Conservation (phyloP, 2,888 invertebrate genomes). For the Drosophila eohydei region DNA sequence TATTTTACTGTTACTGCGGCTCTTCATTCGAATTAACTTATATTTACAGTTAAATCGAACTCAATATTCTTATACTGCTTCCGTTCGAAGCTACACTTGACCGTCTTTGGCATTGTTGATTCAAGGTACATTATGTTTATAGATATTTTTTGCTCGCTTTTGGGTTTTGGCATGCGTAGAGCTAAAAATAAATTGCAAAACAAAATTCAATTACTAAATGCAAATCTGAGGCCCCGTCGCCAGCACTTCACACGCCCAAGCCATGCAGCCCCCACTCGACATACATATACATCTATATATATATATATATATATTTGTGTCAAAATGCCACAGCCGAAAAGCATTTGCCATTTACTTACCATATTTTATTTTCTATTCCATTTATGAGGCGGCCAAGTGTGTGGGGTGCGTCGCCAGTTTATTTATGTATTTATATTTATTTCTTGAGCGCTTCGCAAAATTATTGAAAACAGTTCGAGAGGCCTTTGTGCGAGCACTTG, state of each 20-base stretch:
- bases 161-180: constrained; percentile 56
- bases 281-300: background rate
- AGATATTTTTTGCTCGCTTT: constrained; percentile 17
- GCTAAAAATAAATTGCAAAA: constrained; percentile 72
- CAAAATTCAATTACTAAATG: constrained; percentile 80
- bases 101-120: constrained; percentile 34
- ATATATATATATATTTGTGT: constrained; percentile 53
- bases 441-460: constrained; percentile 48
- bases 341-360: constrained; percentile 67
- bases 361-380: constrained; percentile 60
- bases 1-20: background rate
- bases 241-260: constrained; percentile 4
- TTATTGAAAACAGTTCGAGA: constrained; percentile 77
- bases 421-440: constrained; percentile 69
- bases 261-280: background rate
- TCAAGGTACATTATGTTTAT: constrained; percentile 21
- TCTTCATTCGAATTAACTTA: background rate
- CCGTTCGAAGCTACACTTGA: constrained; percentile 30
- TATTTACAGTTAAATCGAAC: constrained; percentile 7
- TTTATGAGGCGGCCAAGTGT: constrained; percentile 45
- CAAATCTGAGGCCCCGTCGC: constrained; percentile 64
- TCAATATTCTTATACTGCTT: constrained; percentile 20
- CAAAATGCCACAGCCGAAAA: constrained; percentile 65
- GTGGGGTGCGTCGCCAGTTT: constrained; percentile 60
- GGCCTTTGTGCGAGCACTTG: constrained; percentile 40